phyloP scores from a whole-genome alignment of 1,140 invertebrate genomes.

The Drosophila ananassae region DNA sequence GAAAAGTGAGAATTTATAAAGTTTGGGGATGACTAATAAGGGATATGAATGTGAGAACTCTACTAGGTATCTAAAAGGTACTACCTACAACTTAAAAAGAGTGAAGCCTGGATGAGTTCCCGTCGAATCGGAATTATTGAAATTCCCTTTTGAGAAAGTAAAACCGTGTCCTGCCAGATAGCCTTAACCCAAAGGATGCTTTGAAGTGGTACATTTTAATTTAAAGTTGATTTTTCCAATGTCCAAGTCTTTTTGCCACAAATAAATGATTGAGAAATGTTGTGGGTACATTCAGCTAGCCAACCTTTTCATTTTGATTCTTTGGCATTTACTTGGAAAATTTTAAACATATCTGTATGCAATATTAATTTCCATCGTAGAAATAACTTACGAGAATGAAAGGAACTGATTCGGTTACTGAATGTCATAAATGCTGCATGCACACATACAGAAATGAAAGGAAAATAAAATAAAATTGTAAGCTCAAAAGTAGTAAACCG shows the following conservation, averaged over 20 bases:
- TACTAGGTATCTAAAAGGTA: no score
- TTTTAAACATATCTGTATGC: conserved; percentile 64
- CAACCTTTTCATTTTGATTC: conserved; percentile 25
- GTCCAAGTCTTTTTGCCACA: neutral
- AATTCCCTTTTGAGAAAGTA: no score
- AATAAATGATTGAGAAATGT: neutral
- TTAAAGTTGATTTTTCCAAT: conserved; percentile 1
- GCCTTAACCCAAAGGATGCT: neutral
- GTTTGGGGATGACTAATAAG: no score
- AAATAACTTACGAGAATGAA: conserved; percentile 21
- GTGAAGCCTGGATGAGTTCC: no score
- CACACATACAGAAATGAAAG: conserved; percentile 4
- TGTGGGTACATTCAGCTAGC: neutral
- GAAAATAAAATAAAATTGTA: conserved; percentile 76
- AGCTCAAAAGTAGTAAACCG: conserved; percentile 70
- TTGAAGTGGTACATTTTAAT: neutral
- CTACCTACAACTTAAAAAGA: no score
- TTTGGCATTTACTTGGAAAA: conserved; percentile 50
- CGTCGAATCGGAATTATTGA: no score
- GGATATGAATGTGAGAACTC: no score
- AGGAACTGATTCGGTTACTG: conserved; percentile 26
- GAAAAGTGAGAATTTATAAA: no score
- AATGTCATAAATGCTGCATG: conserved; percentile 74
- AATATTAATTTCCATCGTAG: conserved; percentile 79
- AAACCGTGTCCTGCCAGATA: no score